Evolutionary conservation across 2,113 vertebrate genomes (phyloP).

Genomic region (Cygnus buccinator): DNA sequence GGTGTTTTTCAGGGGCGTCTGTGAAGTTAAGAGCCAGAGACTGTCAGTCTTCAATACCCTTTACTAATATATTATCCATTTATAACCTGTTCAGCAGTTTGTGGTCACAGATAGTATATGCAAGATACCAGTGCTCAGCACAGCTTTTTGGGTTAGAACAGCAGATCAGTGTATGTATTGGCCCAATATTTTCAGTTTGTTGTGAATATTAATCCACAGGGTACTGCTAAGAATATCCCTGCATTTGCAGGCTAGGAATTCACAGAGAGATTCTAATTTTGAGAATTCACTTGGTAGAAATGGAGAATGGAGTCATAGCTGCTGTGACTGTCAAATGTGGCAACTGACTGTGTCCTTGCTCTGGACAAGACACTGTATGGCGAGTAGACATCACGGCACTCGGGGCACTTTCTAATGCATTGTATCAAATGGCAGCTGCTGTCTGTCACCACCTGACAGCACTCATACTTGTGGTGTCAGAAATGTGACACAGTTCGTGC

Average conservation of each 20-base stretch:
- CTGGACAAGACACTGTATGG: neutral
- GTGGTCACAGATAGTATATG: neutral
- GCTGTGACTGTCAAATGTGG: neutral
- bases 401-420: neutral
- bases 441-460: neutral
- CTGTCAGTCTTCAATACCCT: neutral
- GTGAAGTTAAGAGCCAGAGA: neutral
- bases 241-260: neutral
- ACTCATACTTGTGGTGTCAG: neutral
- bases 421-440: constrained; percentile 14
- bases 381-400: neutral
- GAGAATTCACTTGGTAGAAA: neutral
- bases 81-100: neutral
- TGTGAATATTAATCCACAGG: neutral
- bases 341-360: neutral
- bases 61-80: neutral
- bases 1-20: neutral
- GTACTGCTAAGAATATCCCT: neutral
- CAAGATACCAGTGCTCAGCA: neutral
- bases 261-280: neutral
- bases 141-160: neutral
- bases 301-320: neutral
- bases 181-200: neutral
- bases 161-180: neutral
- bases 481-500: neutral